phyloP scores from a whole-genome alignment of 2,888 invertebrate genomes.

The Ormyrus pomaceus region DNA sequence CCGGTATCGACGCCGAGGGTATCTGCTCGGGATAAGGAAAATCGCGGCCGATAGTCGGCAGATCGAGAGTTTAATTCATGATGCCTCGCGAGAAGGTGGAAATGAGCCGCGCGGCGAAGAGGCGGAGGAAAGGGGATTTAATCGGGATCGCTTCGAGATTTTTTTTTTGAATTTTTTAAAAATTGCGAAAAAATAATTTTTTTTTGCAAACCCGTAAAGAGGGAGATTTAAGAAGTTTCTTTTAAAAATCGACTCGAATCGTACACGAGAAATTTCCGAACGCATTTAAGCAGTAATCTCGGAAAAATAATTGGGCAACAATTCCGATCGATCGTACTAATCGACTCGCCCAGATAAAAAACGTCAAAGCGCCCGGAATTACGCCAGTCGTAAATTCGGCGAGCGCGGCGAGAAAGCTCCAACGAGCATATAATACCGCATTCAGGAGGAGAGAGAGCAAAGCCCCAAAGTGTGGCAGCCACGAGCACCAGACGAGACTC shows the following conservation, averaged over 20 bases:
- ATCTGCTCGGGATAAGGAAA: not conserved
- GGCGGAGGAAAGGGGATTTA: not conserved
- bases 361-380: too few species aligned
- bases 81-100: not conserved
- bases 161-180: not conserved
- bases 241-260: too few species aligned
- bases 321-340: too few species aligned
- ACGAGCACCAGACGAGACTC: not conserved
- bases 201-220: not conserved
- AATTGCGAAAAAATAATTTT: not conserved
- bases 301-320: not conserved
- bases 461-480: constrained; percentile 3
- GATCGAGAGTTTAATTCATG: constrained; percentile 25
- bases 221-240: too few species aligned
- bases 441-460: not conserved
- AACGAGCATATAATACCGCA: not conserved
- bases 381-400: not conserved
- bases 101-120: not conserved
- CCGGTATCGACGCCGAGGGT: not conserved
- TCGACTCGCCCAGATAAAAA: too few species aligned
- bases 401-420: not conserved
- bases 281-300: not conserved
- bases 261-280: not conserved
- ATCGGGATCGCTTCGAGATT: not conserved
- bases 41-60: not conserved